Base-by-base conservation (phyloP, 2,888 invertebrate genomes). In the Hyppa rectilinea region DNA sequence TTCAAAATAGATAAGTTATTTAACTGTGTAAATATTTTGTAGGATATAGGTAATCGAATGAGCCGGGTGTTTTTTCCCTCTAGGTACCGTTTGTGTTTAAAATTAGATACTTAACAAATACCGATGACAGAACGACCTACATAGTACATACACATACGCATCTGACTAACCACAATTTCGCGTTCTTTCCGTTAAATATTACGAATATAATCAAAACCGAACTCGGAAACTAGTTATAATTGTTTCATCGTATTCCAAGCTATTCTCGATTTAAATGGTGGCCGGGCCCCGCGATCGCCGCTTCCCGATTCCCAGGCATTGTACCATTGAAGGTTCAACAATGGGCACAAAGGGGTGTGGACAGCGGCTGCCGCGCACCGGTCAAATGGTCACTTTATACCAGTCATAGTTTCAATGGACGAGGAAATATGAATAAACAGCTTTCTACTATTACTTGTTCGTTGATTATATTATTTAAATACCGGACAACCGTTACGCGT, bases 381-480 rank as follows among this genome's bases (percentile, higher is more conserved):
- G 95, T 94, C 95, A 95, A 95, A 95, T 95, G 95, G 93, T 93
- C 94, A 94, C 87, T 88, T 88, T 92, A 93, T 93, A 92, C 92
- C 91, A 90, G 90, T 90, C 92, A 92, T 92, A 92, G 93, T 90
- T 89, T 90, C 92, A 92, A 90, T 91, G 89, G 91, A 84, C 94
- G 93, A 95, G 95, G 95, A 94, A 91, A 92, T 91, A 93, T 95
- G 94, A 95, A 95, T 92, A 90, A 90, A 90, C 88, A 88, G 89
- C 94, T 94, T 94, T 93, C 94, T 93, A 94, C 88, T 89, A 85
- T 84, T 85, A 85, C 84, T 87, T 74, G 84, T 81, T 84, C 87
- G 89, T 88, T 93, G 94, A 94, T 94, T 94, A 93, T 92, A 94
- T 94, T 95, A 95, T 95, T 94, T 93, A 94, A 95, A 95, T 93